phyloP scores from a whole-genome alignment of 1,140 invertebrate genomes.

The Cataglyphis hispanica region DNA sequence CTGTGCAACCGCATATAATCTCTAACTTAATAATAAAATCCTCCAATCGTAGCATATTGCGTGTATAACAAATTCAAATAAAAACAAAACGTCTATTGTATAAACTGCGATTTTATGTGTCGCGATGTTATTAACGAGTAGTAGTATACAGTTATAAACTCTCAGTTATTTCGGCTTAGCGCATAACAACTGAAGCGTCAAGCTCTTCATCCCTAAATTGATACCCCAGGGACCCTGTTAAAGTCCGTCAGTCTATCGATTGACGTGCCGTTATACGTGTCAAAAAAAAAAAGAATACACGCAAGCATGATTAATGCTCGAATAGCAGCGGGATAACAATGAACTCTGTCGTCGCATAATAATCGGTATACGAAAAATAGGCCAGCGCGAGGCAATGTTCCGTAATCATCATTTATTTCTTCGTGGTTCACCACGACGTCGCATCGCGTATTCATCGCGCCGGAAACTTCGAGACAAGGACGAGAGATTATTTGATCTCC shows the following conservation, averaged over 20 bases:
- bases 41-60: background rate
- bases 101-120: slow-evolving; percentile 4
- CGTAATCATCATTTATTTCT: background rate
- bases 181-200: slow-evolving; percentile 25
- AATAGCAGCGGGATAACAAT: background rate
- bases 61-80: background rate
- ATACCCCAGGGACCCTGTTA: slow-evolving; percentile 28
- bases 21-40: slow-evolving; percentile 5
- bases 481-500: slow-evolving; percentile 9
- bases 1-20: background rate
- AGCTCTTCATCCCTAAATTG: slow-evolving; percentile 37
- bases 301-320: slow-evolving; percentile 19
- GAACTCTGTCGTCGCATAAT: background rate
- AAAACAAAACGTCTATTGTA: background rate
- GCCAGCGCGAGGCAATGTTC: background rate
- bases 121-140: slow-evolving; percentile 5
- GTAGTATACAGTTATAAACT: background rate
- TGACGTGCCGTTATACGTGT: background rate
- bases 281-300: slow-evolving; percentile 14
- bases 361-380: background rate
- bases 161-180: slow-evolving; percentile 44
- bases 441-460: background rate
- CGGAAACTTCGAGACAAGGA: background rate
- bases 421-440: background rate
- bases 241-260: slow-evolving; percentile 33